These are phyloP conservation scores for Yponomeuta evonymella DNA, from an alignment of 2,888 invertebrate genomes.

Conservation along the genomic window DNA sequence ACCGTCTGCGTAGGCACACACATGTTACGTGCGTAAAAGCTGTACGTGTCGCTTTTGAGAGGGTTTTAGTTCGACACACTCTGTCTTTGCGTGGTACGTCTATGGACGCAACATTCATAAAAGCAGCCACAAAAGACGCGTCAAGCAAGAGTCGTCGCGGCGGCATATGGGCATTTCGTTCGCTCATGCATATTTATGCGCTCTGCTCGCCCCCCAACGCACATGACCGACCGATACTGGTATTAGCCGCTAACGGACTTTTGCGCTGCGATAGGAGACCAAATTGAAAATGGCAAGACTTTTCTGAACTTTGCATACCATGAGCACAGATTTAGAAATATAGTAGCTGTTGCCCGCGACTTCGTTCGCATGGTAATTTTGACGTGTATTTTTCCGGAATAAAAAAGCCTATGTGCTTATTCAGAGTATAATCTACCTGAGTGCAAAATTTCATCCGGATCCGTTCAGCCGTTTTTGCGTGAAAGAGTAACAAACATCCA, in stretches of 20 bases:
- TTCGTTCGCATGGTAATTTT: too few relatives aligned
- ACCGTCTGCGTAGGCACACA: too few relatives aligned
- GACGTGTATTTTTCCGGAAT: too few relatives aligned
- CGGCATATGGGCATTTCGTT: constrained; percentile 45
- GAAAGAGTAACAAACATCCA: too few relatives aligned
- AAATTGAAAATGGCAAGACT: not conserved
- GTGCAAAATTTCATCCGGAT: too few relatives aligned
- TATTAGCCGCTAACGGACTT: not conserved
- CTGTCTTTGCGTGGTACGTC: not conserved
- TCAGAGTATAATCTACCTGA: too few relatives aligned
- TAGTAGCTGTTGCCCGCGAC: too few relatives aligned
- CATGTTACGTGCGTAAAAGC: too few relatives aligned
- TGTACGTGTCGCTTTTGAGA: not conserved
- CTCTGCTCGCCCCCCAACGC: not conserved
- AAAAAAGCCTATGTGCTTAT: too few relatives aligned
- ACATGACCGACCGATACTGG: constrained; percentile 4
- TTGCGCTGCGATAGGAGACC: not conserved
- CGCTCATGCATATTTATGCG: constrained; percentile 47
- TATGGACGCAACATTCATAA: not conserved
- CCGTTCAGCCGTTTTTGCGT: too few relatives aligned
- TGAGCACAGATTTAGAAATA: too few relatives aligned
- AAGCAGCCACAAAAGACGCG: not conserved
- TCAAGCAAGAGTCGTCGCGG: constrained; percentile 8
- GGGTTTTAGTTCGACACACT: not conserved
- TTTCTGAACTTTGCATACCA: not conserved